Base-by-base conservation (phyloP, 2,888 invertebrate genomes). In the Aphidoletes aphidimyza region DNA sequence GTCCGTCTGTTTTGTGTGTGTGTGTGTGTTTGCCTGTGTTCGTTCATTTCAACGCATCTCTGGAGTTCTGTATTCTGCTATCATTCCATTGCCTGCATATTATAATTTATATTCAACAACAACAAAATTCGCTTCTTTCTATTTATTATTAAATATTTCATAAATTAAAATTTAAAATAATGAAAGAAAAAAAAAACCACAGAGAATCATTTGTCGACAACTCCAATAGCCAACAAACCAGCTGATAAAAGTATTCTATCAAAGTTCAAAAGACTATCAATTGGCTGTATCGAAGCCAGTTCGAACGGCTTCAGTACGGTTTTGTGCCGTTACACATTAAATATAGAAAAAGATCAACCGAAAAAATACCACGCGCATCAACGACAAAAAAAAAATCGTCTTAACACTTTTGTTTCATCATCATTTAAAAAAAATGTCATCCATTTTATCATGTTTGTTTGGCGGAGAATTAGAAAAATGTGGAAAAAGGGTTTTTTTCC, bases 211-310 rank as follows among this genome's bases (percentile, higher is more conserved):
- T 47, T 47, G 47, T 47, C 47, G 47, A 47, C 17, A 47, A 47
- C 34, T 69, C 30, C 30, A 69, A 37, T 36, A n/a, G n/a, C 37
- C n/a, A 8, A 78, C 19, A 78, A 1, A 1, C 2, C 3, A 37
- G 22, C 54, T 81, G 81, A 81, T 81, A 81, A 81, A 81, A 22
- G n/a, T 36, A 14, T 34, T 26, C 81, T 81, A 81, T 81, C 81
- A 81, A n/a, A 37, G 81, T 81, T 81, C 81, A 81, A 81, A 17
- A 81, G 81, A 37, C 81, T 81, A 81, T 78, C 78, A 78, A 36
- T 36, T 36, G 2, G 26, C 26, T 54, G 2, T 5, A 22, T 11
- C 19, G 1, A 54, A 54, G 22, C 22, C n/a, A 3, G 54, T 22
- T 5, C 22, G 22, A 6, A 22, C 5, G 22, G 54, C 6, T 39